Conservation (phyloP, 2,888 invertebrate genomes). For the Physocephala rufipes region DNA sequence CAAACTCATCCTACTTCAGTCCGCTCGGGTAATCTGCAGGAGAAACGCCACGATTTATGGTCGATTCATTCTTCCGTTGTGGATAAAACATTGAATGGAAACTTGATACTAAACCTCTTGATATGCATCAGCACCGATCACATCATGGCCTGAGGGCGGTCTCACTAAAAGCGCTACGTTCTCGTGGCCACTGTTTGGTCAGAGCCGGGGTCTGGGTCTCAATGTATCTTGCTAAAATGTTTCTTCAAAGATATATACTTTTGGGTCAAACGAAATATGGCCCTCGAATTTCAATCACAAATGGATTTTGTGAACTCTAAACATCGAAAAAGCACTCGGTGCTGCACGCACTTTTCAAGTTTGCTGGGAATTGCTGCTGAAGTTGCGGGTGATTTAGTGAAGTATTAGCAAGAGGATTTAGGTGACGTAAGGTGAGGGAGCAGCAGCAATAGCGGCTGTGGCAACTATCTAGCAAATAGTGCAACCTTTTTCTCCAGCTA, state of each 20-base stretch:
- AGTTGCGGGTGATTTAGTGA: constrained; percentile 51
- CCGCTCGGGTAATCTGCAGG: constrained; percentile 16
- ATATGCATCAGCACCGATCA: not conserved
- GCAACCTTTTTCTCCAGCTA: too few relatives aligned
- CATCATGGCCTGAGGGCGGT: not conserved
- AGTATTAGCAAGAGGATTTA: constrained; percentile 31
- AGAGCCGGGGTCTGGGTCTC: not conserved
- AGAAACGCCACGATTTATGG: constrained; percentile 29
- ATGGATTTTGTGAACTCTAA: too few relatives aligned
- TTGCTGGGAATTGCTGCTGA: constrained; percentile 37
- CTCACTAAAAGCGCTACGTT: not conserved
- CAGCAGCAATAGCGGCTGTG: constrained; percentile 16
- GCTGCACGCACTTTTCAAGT: constrained; percentile 7
- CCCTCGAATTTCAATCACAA: not conserved
- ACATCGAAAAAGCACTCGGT: too few relatives aligned
- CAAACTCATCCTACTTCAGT: constrained; percentile 27
- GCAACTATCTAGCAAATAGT: constrained; percentile 13
- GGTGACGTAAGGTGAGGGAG: constrained; percentile 10
- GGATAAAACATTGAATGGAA: constrained; percentile 25
- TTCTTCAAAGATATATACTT: not conserved
- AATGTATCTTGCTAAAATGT: too few relatives aligned
- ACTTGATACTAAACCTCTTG: constrained; percentile 11
- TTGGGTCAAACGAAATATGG: too few relatives aligned
- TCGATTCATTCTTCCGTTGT: constrained; percentile 10
- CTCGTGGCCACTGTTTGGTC: not conserved